Base-by-base conservation (phyloP, 2,888 invertebrate genomes). In the Encarsia formosa region DNA sequence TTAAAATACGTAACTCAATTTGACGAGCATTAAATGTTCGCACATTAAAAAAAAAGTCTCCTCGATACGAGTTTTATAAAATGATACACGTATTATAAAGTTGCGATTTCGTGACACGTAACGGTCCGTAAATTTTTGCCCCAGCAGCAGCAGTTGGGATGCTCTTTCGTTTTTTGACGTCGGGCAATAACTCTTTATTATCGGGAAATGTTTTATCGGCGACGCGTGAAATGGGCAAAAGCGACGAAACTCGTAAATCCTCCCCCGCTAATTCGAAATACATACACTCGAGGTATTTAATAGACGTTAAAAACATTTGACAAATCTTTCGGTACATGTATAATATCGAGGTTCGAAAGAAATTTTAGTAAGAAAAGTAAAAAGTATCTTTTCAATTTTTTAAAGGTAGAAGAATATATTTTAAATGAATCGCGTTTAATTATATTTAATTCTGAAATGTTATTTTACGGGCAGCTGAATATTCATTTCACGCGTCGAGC, bases 171-270 rank as follows among this genome's bases (percentile, higher is more conserved):
- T 44, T 53, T 53, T 49, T 53, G 53, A 53, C 53, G 32, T 49
- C 15, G 45, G 8, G n/a, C 53, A 37, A 53, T 53, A 49, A 53
- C 45, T 53, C 45, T 53, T 53, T 53, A 53, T 53, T 53, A 53
- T 53, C 45, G 41, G 49, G 24, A 26, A 53, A 53, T 53, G 53
- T 53, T 53, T 53, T 53, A 53, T 49, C 53, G 53, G 53, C 41
- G 49, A 53, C 53, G 49, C 49, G 41, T 45, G 49, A 49, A 53
- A 53, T 53, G 53, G 53, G 22, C 49, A 41, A 53, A 44, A 49
- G 45, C 53, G 48, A 49, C 49, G 52, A 48, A 48, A 52, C 47
- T 52, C 52, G 52, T 52, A 52, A 52, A 49, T 53, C 19, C 41
- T 40, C 38, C 16, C 11, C 8, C 23, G 22, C 49, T 53, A 49